Evolutionary conservation across 2,888 invertebrate genomes (phyloP).

Genomic region (Phytoseiulus persimilis): DNA sequence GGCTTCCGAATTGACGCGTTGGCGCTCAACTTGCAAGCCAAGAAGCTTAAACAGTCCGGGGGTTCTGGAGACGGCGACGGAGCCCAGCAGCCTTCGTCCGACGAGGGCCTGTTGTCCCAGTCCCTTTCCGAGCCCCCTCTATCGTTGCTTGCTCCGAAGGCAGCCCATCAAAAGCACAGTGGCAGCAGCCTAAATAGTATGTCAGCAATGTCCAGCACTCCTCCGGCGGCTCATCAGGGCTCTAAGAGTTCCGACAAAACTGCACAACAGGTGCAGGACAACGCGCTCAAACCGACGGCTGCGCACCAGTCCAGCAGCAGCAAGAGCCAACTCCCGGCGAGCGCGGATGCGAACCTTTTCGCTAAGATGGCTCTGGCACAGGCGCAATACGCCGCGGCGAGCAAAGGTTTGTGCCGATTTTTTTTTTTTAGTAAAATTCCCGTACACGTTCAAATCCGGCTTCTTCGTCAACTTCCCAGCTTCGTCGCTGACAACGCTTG

Average conservation of each 20-base stretch:
- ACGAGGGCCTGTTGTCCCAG: slow-evolving; percentile 30
- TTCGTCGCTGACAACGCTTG: too few relatives aligned
- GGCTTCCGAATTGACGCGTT: slow-evolving; percentile 46
- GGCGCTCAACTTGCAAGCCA: slow-evolving; percentile 47
- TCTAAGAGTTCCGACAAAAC: slow-evolving; percentile 36
- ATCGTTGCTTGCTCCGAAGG: slow-evolving; percentile 40
- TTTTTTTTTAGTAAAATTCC: too few relatives aligned
- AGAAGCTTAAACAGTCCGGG: slow-evolving; percentile 43
- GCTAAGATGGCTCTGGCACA: slow-evolving; percentile 58
- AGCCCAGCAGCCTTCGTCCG: slow-evolving; percentile 39
- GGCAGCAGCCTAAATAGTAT: slow-evolving; percentile 12
- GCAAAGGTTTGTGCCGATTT: slow-evolving; percentile 16
- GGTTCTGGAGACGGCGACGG: slow-evolving; percentile 39
- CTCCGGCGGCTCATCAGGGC: slow-evolving; percentile 33
- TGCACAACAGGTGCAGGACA: slow-evolving; percentile 25
- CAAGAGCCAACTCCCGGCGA: slow-evolving; percentile 54
- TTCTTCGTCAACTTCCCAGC: too few relatives aligned
- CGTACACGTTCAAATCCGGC: too few relatives aligned
- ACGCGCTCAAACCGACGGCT: slow-evolving; percentile 48
- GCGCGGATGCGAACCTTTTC: slow-evolving; percentile 59
- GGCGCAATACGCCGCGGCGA: neutral
- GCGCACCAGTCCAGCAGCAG: slow-evolving; percentile 42
- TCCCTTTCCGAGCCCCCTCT: slow-evolving; percentile 41
- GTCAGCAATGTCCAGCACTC: slow-evolving; percentile 26
- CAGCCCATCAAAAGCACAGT: slow-evolving; percentile 37